Percentiles rank a stretch among this genome's conserved stretches.
Conservation (phyloP, 2,113 vertebrate species). For the Halichoeres trimaculatus region DNA sequence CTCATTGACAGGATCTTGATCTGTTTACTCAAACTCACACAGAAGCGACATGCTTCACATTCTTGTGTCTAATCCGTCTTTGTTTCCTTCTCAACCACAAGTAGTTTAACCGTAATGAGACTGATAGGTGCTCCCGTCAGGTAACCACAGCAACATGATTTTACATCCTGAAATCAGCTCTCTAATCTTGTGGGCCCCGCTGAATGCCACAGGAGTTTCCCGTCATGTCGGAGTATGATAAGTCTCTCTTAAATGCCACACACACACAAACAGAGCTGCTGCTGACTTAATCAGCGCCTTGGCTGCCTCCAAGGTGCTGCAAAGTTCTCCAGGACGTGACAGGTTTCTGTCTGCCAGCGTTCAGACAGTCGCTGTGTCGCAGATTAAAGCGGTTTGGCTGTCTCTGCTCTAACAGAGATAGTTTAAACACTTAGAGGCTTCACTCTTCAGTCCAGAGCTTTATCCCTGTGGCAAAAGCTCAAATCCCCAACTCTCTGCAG, state of each 20-base stretch:
- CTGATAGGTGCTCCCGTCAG: background rate
- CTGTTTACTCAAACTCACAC: conserved; percentile 28
- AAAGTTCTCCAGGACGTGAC: conserved; percentile 36
- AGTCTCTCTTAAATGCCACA: background rate
- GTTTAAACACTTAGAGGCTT: conserved; percentile 35
- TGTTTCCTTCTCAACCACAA: background rate
- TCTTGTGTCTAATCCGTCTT: conserved; percentile 18
- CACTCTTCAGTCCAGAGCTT: conserved; percentile 16
- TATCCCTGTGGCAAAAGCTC: conserved; percentile 21
- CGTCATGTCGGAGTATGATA: conserved; percentile 8
- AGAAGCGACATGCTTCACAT: background rate
- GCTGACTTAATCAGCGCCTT: conserved; percentile 53
- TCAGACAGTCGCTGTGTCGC: conserved; percentile 13
- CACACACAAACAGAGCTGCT: background rate
- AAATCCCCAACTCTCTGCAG: conserved; percentile 5
- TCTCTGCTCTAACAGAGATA: conserved; percentile 11
- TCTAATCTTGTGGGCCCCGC: background rate
- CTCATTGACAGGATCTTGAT: conserved; percentile 25
- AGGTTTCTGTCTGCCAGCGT: conserved; percentile 48
- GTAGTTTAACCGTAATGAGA: conserved; percentile 1
- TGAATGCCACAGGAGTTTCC: conserved; percentile 11
- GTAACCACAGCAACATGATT: background rate
- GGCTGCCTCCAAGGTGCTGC: conserved; percentile 41
- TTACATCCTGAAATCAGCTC: background rate
- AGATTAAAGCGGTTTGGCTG: conserved; percentile 35